Percentiles rank a stretch among this genome's conserved stretches.
Conservation (phyloP, 1,140 invertebrate species). For the Laupala kohalensis region DNA sequence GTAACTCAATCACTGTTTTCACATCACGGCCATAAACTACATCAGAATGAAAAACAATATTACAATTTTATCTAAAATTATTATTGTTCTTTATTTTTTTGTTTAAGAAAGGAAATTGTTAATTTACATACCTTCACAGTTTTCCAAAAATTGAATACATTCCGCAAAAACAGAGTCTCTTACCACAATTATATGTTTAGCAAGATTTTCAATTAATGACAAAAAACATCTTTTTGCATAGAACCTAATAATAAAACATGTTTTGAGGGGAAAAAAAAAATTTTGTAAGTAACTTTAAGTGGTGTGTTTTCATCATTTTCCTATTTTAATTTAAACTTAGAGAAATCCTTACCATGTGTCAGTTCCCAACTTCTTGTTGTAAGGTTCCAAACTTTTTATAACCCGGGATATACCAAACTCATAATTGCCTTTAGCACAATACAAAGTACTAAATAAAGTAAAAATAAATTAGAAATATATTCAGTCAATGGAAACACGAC, state of each 20-base stretch:
- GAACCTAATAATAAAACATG: slow-evolving; percentile 38
- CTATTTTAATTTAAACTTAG: neutral
- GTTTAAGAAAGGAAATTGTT: slow-evolving; percentile 1
- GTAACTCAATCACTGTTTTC: slow-evolving; percentile 67
- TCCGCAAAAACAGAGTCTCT: slow-evolving; percentile 80
- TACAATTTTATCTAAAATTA: neutral
- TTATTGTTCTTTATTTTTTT: no score
- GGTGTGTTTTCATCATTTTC: neutral
- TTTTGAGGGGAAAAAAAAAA: neutral
- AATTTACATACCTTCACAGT: slow-evolving; percentile 54
- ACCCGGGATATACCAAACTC: slow-evolving; percentile 98
- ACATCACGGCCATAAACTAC: slow-evolving; percentile 77
- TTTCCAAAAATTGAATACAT: slow-evolving; percentile 83
- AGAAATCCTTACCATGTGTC: slow-evolving; percentile 66
- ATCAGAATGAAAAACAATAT: slow-evolving; percentile 22
- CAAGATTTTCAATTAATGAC: slow-evolving; percentile 81
- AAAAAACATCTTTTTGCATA: slow-evolving; percentile 91
- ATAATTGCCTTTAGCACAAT: slow-evolving; percentile 98
- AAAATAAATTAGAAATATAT: neutral
- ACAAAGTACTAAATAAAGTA: slow-evolving; percentile 57
- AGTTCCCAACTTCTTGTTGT: slow-evolving; percentile 86
- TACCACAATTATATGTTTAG: slow-evolving; percentile 82
- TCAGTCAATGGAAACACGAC: no score
- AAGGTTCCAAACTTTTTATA: slow-evolving; percentile 91
- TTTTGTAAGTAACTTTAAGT: neutral